Conservation (phyloP, 2,797 vertebrate species). For the Halcyon smyrnensis region DNA sequence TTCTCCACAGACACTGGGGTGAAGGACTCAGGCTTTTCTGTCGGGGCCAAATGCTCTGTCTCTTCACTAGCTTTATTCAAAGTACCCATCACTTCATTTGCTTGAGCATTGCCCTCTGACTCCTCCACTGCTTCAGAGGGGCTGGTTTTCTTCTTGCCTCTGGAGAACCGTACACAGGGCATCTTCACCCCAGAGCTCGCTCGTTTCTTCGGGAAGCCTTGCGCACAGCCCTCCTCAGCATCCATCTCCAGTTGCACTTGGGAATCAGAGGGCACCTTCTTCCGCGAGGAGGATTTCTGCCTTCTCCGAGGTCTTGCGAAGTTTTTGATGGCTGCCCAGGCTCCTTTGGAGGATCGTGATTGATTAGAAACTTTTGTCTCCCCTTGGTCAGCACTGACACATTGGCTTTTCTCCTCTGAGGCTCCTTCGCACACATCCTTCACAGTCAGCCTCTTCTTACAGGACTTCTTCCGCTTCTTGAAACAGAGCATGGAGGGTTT, state of each 20-base stretch:
- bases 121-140: conserved; percentile 67
- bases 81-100: conserved; percentile 14
- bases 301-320: conserved; percentile 66
- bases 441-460: neutral
- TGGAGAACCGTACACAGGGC: conserved; percentile 76
- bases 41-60: neutral
- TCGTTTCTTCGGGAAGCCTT: conserved; percentile 49
- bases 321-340: conserved; percentile 80
- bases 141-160: conserved; percentile 60
- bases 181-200: conserved; percentile 70
- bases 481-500: conserved; percentile 80
- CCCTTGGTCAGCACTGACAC: neutral
- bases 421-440: neutral
- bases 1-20: neutral
- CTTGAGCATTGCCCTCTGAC: conserved; percentile 19
- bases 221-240: neutral
- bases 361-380: conserved; percentile 14
- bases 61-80: conserved; percentile 45
- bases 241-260: conserved; percentile 63
- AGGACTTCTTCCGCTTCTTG: conserved; percentile 78
- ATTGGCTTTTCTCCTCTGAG: conserved; percentile 17
- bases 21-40: neutral
- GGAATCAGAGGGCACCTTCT: conserved; percentile 24
- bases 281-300: conserved; percentile 57
- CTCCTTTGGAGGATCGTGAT: conserved; percentile 27